These are phyloP conservation scores for Cheilosia scutellata DNA, from an alignment of 2,888 invertebrate genomes.

Conservation along the genomic window DNA sequence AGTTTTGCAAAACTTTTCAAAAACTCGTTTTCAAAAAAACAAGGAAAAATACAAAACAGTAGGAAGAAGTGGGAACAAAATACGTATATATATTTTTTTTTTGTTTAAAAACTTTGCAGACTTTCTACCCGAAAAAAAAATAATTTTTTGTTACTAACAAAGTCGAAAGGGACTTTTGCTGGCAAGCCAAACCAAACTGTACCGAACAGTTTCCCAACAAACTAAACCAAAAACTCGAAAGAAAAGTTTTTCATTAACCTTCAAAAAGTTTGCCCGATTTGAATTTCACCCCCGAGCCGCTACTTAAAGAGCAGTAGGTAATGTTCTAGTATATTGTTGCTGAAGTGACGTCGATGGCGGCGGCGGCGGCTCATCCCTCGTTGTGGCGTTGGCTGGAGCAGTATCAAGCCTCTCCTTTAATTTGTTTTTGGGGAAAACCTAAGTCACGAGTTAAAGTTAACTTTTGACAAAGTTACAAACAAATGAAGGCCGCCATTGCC, in stretches of 20 bases:
- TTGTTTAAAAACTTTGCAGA: constrained; percentile 76
- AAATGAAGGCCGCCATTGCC: constrained; percentile 39
- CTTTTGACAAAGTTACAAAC: constrained; percentile 66
- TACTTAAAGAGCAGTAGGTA: constrained; percentile 58
- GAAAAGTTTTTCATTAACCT: constrained; percentile 77
- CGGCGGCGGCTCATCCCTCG: constrained; percentile 44
- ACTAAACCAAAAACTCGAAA: constrained; percentile 75
- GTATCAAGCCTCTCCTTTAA: constrained; percentile 58
- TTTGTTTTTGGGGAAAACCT: constrained; percentile 32
- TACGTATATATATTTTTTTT: constrained; percentile 47
- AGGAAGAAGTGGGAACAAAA: constrained; percentile 71
- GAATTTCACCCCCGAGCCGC: constrained; percentile 74
- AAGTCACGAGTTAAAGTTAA: constrained; percentile 67
- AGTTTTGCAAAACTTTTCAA: constrained; percentile 77
- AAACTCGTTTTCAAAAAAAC: constrained; percentile 76
- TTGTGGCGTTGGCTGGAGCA: constrained; percentile 35
- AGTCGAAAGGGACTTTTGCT: constrained; percentile 73
- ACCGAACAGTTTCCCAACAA: constrained; percentile 74
- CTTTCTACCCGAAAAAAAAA: constrained; percentile 61
- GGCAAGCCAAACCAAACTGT: constrained; percentile 73
- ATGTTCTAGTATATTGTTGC: constrained; percentile 66
- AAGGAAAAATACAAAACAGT: constrained; percentile 44
- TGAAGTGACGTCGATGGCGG: constrained; percentile 63
- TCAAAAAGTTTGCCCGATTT: constrained; percentile 76
- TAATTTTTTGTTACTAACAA: constrained; percentile 68